Conservation (phyloP, 35 echinoderm and acorn worm genomes). For the Anneissia japonica region DNA sequence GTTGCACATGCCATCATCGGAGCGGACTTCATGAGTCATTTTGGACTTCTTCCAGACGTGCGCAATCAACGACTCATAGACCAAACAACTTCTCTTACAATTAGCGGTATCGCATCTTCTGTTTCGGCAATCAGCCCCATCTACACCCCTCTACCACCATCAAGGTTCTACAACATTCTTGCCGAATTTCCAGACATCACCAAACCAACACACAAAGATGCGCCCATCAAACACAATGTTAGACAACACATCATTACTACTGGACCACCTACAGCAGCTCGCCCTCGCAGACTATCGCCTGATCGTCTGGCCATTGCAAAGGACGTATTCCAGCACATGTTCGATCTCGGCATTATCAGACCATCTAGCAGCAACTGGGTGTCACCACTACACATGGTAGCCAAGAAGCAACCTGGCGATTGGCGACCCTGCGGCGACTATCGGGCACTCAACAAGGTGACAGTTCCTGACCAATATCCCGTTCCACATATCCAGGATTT, state of each 20-base stretch:
- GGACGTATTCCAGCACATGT: too few relatives aligned
- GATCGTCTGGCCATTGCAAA: too few relatives aligned
- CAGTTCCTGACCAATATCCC: neutral
- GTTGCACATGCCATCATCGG: too few relatives aligned
- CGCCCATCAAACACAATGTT: neutral
- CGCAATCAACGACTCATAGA: too few relatives aligned
- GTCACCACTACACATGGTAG: slow-evolving; percentile 20
- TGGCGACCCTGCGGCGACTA: slow-evolving; percentile 36
- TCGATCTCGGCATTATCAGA: too few relatives aligned
- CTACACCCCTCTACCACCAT: too few relatives aligned
- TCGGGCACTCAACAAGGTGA: neutral
- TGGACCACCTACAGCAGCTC: slow-evolving; percentile 5
- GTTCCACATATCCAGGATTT: neutral
- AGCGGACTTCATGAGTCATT: too few relatives aligned
- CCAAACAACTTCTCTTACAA: too few relatives aligned
- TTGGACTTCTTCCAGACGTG: too few relatives aligned
- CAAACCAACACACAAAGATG: slow-evolving; percentile 13
- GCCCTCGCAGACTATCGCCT: neutral
- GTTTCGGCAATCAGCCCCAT: too few relatives aligned
- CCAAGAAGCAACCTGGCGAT: slow-evolving; percentile 21
- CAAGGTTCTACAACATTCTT: neutral
- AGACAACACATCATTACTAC: slow-evolving; percentile 35
- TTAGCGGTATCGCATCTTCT: too few relatives aligned
- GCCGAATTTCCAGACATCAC: slow-evolving; percentile 15
- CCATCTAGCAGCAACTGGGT: neutral